phyloP scores from a whole-genome alignment of 2,888 invertebrate genomes.

The Caenorhabditis doughertyi region DNA sequence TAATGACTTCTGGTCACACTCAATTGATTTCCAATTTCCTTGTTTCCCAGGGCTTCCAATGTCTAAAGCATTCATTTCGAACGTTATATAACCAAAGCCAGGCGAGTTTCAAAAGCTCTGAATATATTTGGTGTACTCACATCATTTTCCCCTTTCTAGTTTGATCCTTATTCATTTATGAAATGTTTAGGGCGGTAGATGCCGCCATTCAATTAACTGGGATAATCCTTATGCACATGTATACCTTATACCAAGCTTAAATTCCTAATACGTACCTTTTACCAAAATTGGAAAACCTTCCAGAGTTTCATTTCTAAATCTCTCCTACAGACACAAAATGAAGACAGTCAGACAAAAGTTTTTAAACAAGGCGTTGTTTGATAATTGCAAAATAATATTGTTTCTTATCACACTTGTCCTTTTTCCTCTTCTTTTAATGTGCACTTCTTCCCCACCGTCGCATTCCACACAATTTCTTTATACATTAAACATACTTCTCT shows the following conservation, averaged over 20 bases:
- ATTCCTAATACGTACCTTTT: neutral
- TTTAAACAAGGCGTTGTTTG: constrained; percentile 17
- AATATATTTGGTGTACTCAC: too few relatives aligned
- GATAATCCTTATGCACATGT: constrained; percentile 30
- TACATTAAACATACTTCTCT: neutral
- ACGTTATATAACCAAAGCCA: too few relatives aligned
- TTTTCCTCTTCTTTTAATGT: constrained; percentile 6
- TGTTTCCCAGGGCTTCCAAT: neutral
- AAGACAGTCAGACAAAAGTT: constrained; percentile 6
- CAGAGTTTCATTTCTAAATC: neutral
- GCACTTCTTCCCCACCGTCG: constrained; percentile 5
- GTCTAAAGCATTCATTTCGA: too few relatives aligned
- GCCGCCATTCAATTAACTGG: constrained; percentile 6
- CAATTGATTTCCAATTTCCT: neutral
- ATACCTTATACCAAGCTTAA: neutral
- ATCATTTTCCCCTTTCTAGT: too few relatives aligned
- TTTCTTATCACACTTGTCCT: constrained; percentile 23
- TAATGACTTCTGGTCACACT: neutral
- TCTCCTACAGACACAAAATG: neutral
- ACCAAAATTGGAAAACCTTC: neutral
- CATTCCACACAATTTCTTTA: constrained; percentile 35
- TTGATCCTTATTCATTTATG: neutral
- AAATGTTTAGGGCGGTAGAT: constrained; percentile 10
- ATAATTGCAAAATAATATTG: constrained; percentile 46
- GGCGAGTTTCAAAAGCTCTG: too few relatives aligned